Evolutionary conservation across 37 sponge, comb jelly and placozoan species (phyloP), one percentile per base, ranked within the genome.

Genomic region (Spongilla lacustris): DNA sequence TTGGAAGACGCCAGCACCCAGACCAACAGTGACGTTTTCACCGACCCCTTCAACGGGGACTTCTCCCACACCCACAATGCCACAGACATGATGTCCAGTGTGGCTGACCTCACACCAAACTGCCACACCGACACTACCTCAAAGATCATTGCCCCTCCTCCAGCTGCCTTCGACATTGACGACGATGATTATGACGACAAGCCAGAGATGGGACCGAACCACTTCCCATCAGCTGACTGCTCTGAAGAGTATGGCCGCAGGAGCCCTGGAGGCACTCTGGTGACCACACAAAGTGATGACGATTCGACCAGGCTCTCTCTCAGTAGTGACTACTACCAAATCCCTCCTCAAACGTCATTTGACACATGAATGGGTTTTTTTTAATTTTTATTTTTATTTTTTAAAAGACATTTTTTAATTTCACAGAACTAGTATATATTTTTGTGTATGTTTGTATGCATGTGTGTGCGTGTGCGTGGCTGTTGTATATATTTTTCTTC

Each of bases 151-250:
- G 30, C 72, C 30, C n/a, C n/a, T 6, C 58, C 58, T 58, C 58
- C 58, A 17, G 58, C 21, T 17, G 19, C 58, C 58, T 17, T 58
- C 33, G 27, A 73, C 14, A 25, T 13, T 73, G 74, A 73, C 14
- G 74, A 73, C 30, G 74, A 73, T 17, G 30, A 73, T 73, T 34
- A 34, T 73, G 32, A 31, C 11, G 74, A 34, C 74, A 31, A 73
- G 74, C 30, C 74, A 9, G 37, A 75, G 21, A 35, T 67, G 71
- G 37, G 41, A 67, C 25, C 50, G 0, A 34, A 2, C 25, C 84
- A 83, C 28, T 89, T 89, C 76, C 90, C 90, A 10, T 90, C 90
- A 0, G 90, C 90, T 23, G 90, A 90, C 28, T 90, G 90, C 46
- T 84, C 89, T 5, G 67, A 75, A 0, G 77, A 82, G 71, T 88